Evolutionary conservation across 2,113 vertebrate species (phyloP), one percentile per base, ranked within the genome.

Genomic region (Nanorana parkeri): DNA sequence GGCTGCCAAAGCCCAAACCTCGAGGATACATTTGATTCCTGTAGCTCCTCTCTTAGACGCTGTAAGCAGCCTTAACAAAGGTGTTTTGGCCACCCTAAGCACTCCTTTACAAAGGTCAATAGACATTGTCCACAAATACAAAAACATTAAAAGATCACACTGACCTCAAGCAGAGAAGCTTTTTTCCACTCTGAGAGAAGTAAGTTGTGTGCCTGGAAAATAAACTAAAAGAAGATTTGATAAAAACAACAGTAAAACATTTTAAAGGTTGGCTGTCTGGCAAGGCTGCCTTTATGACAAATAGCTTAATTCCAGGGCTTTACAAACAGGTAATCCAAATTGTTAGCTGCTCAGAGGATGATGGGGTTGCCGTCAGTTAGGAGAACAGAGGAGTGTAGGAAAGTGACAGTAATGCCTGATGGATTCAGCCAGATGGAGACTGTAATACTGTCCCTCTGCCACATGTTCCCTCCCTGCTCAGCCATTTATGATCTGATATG

Each of bases 191-290:
- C 13, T 47, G 21, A 47, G 3, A 10, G 69, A 17, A 8, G 20
- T 10, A 21, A 68, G 17, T 10, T 23, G 13, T 66, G 51, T 54
- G 36, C 61, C 47, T 28, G 24, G 36, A 66, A 66, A 65, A 55
- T 16, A 66, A 17, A 47, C 41, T 47, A 8, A 47, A 47, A 74
- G 52, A 69, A 21, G 47, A 29, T 78, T 32, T 55, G 51, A 78
- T 67, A 55, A 78, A 55, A 78, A 77, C 56, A 76, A 56, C 77
- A 78, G 65, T 78, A 74, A 58, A 74, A 68, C 41, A 78, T 68
- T 78, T 23, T 56, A 78, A 78, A 68, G 64, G 41, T 29, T 78
- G 64, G 17, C 24, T 56, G 77, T 78, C 77, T 78, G 64, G 77
- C 77, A 20, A 56, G 26, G 17, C 61, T 17, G 51, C 64, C 3